Percentiles rank a stretch among this genome's conserved stretches.
Conservation (phyloP, 2,113 vertebrate species). For the Prionailurus bengalensis region DNA sequence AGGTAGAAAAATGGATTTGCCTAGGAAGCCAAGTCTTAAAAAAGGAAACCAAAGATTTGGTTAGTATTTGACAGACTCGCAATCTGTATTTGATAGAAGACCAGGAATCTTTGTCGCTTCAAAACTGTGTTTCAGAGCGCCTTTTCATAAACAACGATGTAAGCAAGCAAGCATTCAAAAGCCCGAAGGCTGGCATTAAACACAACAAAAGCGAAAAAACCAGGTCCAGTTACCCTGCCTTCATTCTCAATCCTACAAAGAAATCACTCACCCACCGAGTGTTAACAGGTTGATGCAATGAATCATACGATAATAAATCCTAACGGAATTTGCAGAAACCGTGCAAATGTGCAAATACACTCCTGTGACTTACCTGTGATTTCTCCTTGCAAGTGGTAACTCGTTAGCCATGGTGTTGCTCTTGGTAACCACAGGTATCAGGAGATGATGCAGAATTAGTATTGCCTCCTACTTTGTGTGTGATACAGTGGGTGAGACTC, state of each 20-base stretch:
- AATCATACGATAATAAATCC: constrained; percentile 19
- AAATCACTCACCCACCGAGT: constrained; percentile 28
- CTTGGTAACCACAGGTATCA: background rate
- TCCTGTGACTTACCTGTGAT: background rate
- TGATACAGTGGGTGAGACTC: background rate
- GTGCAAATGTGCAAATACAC: constrained; percentile 8
- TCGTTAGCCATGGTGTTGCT: background rate
- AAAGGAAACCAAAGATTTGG: constrained; percentile 1
- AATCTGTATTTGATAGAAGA: background rate
- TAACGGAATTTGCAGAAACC: constrained; percentile 27
- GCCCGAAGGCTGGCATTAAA: background rate
- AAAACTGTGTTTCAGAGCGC: background rate
- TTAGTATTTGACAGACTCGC: background rate
- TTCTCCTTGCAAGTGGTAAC: background rate
- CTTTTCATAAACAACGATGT: constrained; percentile 16
- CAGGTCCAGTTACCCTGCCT: background rate
- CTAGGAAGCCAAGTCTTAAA: background rate
- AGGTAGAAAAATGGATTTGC: background rate
- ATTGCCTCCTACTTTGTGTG: background rate
- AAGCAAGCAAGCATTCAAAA: background rate
- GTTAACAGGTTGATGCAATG: constrained; percentile 36
- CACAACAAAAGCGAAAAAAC: background rate
- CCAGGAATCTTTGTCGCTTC: constrained; percentile 2
- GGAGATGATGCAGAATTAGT: background rate
- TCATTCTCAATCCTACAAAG: constrained; percentile 36